phyloP scores from a whole-genome alignment of 2,113 vertebrate genomes.

The Pollimyrus isidori region DNA sequence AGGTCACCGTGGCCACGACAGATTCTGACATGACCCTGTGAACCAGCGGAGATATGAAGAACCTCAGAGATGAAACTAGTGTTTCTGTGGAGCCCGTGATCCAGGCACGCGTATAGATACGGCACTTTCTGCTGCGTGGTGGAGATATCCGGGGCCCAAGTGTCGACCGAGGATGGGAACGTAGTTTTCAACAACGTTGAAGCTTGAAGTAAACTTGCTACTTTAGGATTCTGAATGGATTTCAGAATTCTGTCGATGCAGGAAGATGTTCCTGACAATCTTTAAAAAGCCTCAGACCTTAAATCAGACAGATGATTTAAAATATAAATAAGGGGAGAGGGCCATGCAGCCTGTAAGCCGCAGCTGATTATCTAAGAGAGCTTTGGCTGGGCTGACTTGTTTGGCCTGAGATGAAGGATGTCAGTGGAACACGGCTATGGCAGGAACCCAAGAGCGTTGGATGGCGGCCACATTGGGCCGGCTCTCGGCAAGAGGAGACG shows the following conservation, averaged over 20 bases:
- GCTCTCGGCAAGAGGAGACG: slow-evolving; percentile 14
- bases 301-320: neutral
- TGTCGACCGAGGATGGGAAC: neutral
- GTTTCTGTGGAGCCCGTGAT: neutral
- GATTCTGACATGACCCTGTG: neutral
- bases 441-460: slow-evolving; percentile 21
- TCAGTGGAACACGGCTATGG: slow-evolving; percentile 23
- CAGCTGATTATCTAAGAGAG: neutral
- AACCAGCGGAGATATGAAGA: neutral
- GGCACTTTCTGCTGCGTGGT: neutral
- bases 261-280: neutral
- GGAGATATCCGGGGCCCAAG: neutral
- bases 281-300: neutral
- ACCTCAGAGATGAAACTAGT: neutral
- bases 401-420: slow-evolving; percentile 8
- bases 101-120: neutral
- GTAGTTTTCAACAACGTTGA: neutral
- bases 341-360: neutral
- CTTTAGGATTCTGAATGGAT: neutral
- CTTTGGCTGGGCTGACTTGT: neutral
- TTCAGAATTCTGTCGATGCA: neutral
- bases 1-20: slow-evolving; percentile 16
- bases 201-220: neutral
- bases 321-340: neutral
- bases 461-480: slow-evolving; percentile 1